These are phyloP conservation scores for Peromyscus maniculatus DNA, from an alignment of 2,113 vertebrate genomes.

Conservation along the genomic window DNA sequence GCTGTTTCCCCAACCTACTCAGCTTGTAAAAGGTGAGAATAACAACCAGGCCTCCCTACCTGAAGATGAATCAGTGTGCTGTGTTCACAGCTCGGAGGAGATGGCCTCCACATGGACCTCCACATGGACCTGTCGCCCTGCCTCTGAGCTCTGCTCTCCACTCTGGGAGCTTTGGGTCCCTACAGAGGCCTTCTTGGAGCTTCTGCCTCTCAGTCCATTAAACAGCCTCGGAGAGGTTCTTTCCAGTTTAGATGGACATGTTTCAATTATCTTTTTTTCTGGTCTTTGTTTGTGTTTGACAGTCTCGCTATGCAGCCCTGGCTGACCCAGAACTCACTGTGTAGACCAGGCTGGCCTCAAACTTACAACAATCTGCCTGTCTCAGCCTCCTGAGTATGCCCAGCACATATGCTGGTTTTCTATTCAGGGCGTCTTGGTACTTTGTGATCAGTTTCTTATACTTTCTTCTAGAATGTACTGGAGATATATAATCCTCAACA, in stretches of 20 bases:
- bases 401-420: neutral
- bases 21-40: neutral
- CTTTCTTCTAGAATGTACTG: neutral
- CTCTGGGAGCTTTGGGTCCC: rapidly evolving
- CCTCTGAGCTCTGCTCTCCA: neutral
- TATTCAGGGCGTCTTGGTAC: neutral
- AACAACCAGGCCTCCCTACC: neutral
- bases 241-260: neutral
- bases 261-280: neutral
- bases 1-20: neutral
- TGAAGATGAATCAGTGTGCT: rapidly evolving
- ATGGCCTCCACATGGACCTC: neutral
- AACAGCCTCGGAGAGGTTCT: neutral
- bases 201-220: neutral
- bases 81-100: too few relatives aligned
- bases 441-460: neutral
- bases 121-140: too few relatives aligned
- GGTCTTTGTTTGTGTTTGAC: neutral
- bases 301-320: neutral
- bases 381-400: neutral
- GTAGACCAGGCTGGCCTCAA: neutral
- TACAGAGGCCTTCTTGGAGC: neutral
- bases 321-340: neutral
- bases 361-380: neutral
- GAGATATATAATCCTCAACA: neutral